Base-by-base conservation (phyloP, 2,888 invertebrate genomes). In the Pycnomerus fuliginosus region DNA sequence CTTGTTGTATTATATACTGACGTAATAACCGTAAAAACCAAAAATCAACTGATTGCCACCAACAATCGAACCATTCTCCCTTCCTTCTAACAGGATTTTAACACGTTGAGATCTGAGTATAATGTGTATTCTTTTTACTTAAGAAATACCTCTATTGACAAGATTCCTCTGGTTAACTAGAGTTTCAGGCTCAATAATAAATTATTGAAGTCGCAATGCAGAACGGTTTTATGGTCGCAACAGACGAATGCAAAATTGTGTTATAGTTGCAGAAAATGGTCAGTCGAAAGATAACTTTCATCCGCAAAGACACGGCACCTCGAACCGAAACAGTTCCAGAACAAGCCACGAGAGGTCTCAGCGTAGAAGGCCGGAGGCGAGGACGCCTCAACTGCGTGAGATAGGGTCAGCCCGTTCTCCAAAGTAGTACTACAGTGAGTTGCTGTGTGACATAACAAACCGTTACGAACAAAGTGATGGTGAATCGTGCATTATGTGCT, bases 331-430 rank as follows among this genome's bases (percentile, higher is more conserved):
- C 36, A 55, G 60, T 29, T 47, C 60, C 14, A 58, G 62, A 48
- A 48, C 55, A 11, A 50, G 56, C 30, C 60, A 62, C 45, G 68
- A 68, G 50, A 46, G 62, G 46, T 46, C 60, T 45, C 50, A 55
- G 35, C 64, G 69, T 25, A 58, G 68, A 41, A 60, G 68, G 56
- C 64, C 63, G 5, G 70, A 69, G 41, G 60, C 45, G 29, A 56
- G 62, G 31, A 63, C 68, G 38, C 64, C 71, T 29, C 72, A 71
- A 42, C 56, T 72, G 53, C 68, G 72, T 43, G 73, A 72, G n/a
- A n/a, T 8, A 20, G 20, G 20, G 20, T 8, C 20, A 8, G 20
- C 20, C 7, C 70, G 71, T 41, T 72, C 72, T 39, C 71, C 69
- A 61, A 76, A 62, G 74, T 72, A 72, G 68, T 68, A 63, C 49